Evolutionary conservation across 2,888 invertebrate species (phyloP).

Genomic region (Oscheius sp.): DNA sequence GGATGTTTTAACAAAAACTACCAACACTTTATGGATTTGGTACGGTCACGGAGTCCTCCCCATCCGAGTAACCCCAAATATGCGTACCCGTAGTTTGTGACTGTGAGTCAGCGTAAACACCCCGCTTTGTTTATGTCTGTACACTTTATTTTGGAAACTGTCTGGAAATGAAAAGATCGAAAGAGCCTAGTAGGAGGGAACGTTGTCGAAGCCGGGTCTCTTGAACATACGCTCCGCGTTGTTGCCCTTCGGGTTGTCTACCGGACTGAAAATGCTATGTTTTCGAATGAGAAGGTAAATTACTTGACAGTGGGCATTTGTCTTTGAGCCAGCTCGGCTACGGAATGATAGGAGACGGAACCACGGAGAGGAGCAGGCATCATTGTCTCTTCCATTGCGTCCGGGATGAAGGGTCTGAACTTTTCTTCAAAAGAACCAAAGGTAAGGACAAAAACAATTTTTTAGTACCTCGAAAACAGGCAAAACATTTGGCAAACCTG

Average conservation of each 20-base stretch:
- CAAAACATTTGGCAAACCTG: too few species aligned
- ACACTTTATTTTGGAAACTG: too few species aligned
- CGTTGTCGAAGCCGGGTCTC: constrained; percentile 72
- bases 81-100: too few species aligned
- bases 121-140: too few species aligned
- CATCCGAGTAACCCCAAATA: too few species aligned
- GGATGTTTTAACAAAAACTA: too few species aligned
- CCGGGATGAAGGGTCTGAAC: constrained; percentile 72
- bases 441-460: background rate
- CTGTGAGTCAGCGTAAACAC: too few species aligned
- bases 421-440: background rate
- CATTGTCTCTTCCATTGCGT: constrained; percentile 65
- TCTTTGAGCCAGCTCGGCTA: constrained; percentile 62
- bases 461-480: too few species aligned
- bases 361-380: constrained; percentile 61
- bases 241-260: constrained; percentile 62
- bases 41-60: too few species aligned
- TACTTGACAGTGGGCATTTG: constrained; percentile 54
- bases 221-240: constrained; percentile 69
- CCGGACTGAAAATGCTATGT: constrained; percentile 44
- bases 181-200: constrained; percentile 65
- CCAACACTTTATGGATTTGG: too few species aligned
- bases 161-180: background rate
- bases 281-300: background rate
- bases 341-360: constrained; percentile 56